Evolutionary conservation across 1,140 invertebrate species (phyloP), one percentile per base, ranked within the genome.

Genomic region (Danaus melanippus): DNA sequence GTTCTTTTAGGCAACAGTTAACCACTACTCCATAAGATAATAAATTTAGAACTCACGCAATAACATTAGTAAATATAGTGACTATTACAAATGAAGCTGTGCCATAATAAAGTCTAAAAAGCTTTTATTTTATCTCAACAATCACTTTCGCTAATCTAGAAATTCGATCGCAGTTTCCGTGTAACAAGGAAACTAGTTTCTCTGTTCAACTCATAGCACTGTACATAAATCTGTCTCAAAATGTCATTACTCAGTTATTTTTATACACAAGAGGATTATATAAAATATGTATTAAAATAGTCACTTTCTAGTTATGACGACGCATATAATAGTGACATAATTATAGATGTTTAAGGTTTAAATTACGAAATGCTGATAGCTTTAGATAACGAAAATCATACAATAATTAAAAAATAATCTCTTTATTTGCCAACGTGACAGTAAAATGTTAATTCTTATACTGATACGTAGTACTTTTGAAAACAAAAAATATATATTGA

Each of bases 151-250:
- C 42, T 3, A 44, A 39, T 39, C 63, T 69, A 60, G 66, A 71
- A 72, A 32, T 68, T 62, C 72, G 64, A 74, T 71, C 62, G 63
- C 64, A 71, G 68, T 67, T 76, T 76, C 66, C 67, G 69, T 56
- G 57, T 56, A 62, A 64, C 54, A 62, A 69, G 66, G 69, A 72
- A 74, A 69, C 67, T 60, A 45, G 49, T 41, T 8, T 49, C 60
- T 58, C 62, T 56, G 47, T 69, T 56, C 15, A 48, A 41, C 55
- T 53, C 48, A 47, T 45, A 59, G 32, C 44, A 50, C 40, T 47
- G 10, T 52, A 41, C 40, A 56, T 61, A 17, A 48, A 41, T 12
- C 44, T 52, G 15, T 58, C 62, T 67, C 56, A 43, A 21, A 15
- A 12, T 21, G 40, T 46, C 12, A 44, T 39, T 56, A 50, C 47